A percentile compares a stretch with the other conserved stretches of the same genome.
phyloP scores from a whole-genome alignment of 2,797 vertebrate species.

The Thunnus albacares region DNA sequence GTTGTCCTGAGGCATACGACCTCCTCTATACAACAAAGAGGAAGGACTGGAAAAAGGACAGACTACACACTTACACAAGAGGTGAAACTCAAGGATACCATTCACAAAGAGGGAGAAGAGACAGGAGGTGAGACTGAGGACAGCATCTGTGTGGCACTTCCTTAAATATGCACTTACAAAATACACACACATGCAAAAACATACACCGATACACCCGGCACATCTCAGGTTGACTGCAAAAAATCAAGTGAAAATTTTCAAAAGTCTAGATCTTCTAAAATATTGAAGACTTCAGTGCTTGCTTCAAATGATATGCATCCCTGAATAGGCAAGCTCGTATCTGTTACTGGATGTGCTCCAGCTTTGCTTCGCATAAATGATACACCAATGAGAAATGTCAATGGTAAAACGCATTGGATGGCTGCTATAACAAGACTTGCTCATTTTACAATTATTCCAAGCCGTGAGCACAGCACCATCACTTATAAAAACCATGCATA shows the following conservation, averaged over 20 bases:
- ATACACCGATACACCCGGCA: background rate
- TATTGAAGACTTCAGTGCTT: constrained; percentile 50
- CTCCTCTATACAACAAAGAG: background rate
- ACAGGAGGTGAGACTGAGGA: constrained; percentile 3
- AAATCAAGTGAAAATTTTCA: constrained; percentile 30
- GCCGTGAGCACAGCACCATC: constrained; percentile 53
- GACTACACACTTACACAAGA: background rate
- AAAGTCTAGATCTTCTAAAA: constrained; percentile 47
- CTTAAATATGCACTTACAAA: background rate
- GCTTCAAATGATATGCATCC: constrained; percentile 62
- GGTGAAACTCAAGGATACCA: background rate
- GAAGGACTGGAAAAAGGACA: background rate
- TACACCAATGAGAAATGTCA: constrained; percentile 56
- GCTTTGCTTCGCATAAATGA: constrained; percentile 64
- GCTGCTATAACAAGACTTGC: constrained; percentile 68
- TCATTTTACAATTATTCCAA: constrained; percentile 74
- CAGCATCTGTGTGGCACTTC: background rate
- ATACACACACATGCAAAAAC: background rate
- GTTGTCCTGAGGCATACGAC: background rate
- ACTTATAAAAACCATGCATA: constrained; percentile 59
- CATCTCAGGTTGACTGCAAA: constrained; percentile 1
- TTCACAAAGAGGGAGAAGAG: background rate
- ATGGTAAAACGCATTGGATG: constrained; percentile 47
- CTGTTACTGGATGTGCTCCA: constrained; percentile 53
- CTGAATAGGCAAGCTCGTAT: constrained; percentile 45